These are phyloP conservation scores for Rhizoglyphus robini DNA, from an alignment of 1,140 invertebrate species.

Conservation along the genomic window DNA sequence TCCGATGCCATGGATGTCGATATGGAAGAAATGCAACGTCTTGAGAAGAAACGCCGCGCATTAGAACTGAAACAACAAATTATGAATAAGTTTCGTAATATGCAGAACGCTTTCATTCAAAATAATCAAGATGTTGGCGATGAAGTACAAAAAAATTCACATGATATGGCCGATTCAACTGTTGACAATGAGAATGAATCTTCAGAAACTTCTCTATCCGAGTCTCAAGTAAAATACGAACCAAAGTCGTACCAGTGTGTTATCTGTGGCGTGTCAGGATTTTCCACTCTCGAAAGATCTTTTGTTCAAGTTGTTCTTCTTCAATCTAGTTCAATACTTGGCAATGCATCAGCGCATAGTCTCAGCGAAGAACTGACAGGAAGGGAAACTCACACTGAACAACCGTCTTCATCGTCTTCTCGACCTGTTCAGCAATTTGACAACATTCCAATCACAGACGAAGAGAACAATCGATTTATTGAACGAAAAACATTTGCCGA, in stretches of 20 bases:
- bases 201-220: slow-evolving; percentile 37
- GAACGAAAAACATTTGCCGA: slow-evolving; percentile 33
- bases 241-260: slow-evolving; percentile 69
- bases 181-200: not conserved
- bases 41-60: slow-evolving; percentile 63
- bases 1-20: not conserved
- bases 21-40: slow-evolving; percentile 35
- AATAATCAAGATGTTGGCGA: slow-evolving; percentile 42
- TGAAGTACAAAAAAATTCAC: slow-evolving; percentile 51
- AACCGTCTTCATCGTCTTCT: not conserved
- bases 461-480: slow-evolving; percentile 40
- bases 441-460: slow-evolving; percentile 33
- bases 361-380: not conserved
- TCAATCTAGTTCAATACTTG: slow-evolving; percentile 51
- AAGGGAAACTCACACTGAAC: not conserved
- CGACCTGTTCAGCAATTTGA: not conserved
- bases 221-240: slow-evolving; percentile 31
- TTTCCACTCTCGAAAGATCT: slow-evolving; percentile 66
- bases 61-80: slow-evolving; percentile 76
- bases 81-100: slow-evolving; percentile 79
- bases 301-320: slow-evolving; percentile 78
- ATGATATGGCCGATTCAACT: slow-evolving; percentile 28
- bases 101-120: slow-evolving; percentile 81
- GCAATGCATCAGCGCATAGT: slow-evolving; percentile 1
- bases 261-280: slow-evolving; percentile 79